These are phyloP conservation scores for Emys orbicularis DNA, from an alignment of 2,797 vertebrate species.

Conservation along the genomic window DNA sequence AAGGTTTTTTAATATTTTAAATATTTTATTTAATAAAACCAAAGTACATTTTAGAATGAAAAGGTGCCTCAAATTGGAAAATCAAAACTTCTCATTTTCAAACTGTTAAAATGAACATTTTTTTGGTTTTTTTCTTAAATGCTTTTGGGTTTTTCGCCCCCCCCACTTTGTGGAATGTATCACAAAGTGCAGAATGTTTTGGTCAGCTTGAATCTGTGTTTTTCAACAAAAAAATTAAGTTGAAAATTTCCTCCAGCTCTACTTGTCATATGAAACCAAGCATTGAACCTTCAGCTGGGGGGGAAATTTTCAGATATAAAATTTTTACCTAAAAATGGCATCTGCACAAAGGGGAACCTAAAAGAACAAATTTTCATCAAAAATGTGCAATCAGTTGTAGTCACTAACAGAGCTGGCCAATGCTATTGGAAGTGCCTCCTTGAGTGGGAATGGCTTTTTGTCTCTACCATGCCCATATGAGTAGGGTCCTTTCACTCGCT, in stretches of 20 bases:
- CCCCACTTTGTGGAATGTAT: neutral
- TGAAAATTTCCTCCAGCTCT: too few species aligned
- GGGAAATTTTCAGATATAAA: too few species aligned
- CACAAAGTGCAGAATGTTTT: too few species aligned
- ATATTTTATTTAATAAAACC: neutral
- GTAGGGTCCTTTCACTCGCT: too few species aligned
- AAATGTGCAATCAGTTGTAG: neutral
- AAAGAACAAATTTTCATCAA: neutral
- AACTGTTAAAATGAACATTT: neutral
- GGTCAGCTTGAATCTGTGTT: neutral
- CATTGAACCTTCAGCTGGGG: too few species aligned
- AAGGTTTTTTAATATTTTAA: neutral
- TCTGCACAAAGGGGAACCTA: fast-evolving
- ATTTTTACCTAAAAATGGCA: too few species aligned
- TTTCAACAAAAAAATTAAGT: neutral
- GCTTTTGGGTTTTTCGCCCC: too few species aligned
- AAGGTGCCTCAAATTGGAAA: neutral
- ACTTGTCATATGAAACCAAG: too few species aligned
- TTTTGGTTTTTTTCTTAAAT: too few species aligned
- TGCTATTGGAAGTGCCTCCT: neutral
- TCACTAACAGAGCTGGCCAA: neutral
- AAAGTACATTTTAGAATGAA: neutral
- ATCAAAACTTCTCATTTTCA: neutral
- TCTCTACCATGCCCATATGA: neutral
- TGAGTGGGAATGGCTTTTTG: neutral